Percentiles rank a stretch among this genome's conserved stretches.
Conservation (phyloP, 2,113 vertebrate genomes). For the Mionectes macconnelli region DNA sequence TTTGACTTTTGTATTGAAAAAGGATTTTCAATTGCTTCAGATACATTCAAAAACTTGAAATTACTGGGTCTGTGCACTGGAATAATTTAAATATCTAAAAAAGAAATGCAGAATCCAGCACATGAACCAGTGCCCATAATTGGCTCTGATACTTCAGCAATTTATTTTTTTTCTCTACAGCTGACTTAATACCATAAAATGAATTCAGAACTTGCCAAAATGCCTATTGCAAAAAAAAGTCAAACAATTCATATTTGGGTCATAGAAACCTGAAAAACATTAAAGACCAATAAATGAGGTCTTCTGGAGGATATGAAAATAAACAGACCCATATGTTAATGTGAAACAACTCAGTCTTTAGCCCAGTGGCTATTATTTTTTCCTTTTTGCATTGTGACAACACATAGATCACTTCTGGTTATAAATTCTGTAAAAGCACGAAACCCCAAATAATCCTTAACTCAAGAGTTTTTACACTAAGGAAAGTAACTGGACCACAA, state of each 20-base stretch:
- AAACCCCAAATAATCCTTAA: neutral
- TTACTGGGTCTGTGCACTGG: neutral
- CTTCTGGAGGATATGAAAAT: constrained; percentile 34
- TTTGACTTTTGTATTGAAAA: constrained; percentile 21
- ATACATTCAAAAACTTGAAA: constrained; percentile 38
- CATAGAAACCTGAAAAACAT: constrained; percentile 53
- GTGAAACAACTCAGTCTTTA: neutral
- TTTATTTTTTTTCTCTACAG: constrained; percentile 65
- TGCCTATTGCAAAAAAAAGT: constrained; percentile 40
- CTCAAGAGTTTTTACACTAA: neutral
- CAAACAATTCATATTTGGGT: constrained; percentile 54
- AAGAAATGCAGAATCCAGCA: constrained; percentile 32
- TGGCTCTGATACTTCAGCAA: constrained; percentile 52
- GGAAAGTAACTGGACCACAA: neutral
- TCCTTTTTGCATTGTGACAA: neutral
- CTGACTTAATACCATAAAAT: constrained; percentile 59
- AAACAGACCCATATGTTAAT: constrained; percentile 2
- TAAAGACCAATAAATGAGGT: constrained; percentile 19
- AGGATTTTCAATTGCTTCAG: constrained; percentile 40
- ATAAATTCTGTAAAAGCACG: neutral
- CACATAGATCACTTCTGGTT: neutral
- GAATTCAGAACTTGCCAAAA: constrained; percentile 56
- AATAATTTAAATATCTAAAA: constrained; percentile 57
- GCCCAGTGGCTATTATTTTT: neutral
- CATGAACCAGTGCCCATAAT: constrained; percentile 60